Evolutionary conservation across 2,797 vertebrate genomes (phyloP), one percentile per base, ranked within the genome.

Genomic region (Philypnodon macrostomus): DNA sequence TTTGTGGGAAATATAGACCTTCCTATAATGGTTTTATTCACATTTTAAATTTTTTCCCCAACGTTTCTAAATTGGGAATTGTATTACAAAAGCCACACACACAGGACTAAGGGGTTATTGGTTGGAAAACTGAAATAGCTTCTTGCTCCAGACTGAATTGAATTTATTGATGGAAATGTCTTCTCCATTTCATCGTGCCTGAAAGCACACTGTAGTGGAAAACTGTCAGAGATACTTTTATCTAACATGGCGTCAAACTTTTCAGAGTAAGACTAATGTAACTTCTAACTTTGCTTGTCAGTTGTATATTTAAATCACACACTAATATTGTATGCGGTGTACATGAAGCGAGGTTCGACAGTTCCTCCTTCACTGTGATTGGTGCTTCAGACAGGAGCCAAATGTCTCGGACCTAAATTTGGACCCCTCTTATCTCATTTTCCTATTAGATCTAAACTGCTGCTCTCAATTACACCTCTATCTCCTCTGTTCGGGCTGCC

Each of bases 401-500:
- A 75, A 78, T 72, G 67, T 75, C 40, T 68, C 52, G 52, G 78
- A 75, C 63, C 75, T 50, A 60, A 86, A 78, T 67, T 73, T 74
- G n/a, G 70, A 57, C 53, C 67, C 58, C 53, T 79, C 74, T 85
- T 72, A 74, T 87, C 78, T 87, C 67, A 87, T 89, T 90, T 89
- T 81, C 79, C 69, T 83, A 74, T 86, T 84, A 82, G 77, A 83
- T 84, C 77, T 83, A 83, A 79, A 85, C 70, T 68, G 67, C 79
- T 71, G 73, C 75, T 84, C 83, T 85, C 78, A 80, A 81, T 87
- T 84, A 75, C 75, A 73, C 74, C 75, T 78, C 68, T 64, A 40
- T 68, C 53, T 58, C 37, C 48, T 21, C 56, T 75, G 63, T 65
- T 32, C 54, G 63, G 66, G 62, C 63, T 47, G 47, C 58, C 78